Percentiles rank a stretch among this genome's conserved stretches.
Evolutionary conservation across 2,888 invertebrate genomes (phyloP).

Genomic region (Apantesis nais): DNA sequence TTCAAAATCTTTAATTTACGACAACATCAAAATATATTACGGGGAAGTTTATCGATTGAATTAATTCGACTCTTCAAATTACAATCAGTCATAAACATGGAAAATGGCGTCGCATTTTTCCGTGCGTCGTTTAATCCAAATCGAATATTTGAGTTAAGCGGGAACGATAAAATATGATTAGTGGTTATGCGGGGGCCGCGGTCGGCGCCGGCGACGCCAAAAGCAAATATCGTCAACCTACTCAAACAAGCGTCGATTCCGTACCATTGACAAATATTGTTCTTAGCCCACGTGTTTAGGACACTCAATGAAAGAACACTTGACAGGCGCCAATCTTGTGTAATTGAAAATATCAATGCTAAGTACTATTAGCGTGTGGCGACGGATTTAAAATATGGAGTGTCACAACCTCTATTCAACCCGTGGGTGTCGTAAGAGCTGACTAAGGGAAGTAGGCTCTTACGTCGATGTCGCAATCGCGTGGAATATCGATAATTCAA

Average conservation of each 20-base stretch:
- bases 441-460: no score
- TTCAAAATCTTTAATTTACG: constrained; percentile 28
- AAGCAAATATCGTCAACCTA: constrained; percentile 68
- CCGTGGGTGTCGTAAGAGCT: no score
- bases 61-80: constrained; percentile 43
- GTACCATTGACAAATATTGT: constrained; percentile 67
- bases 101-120: constrained; percentile 51
- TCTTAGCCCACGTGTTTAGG: constrained; percentile 51
- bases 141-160: constrained; percentile 72
- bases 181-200: constrained; percentile 67
- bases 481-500: no score
- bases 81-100: constrained; percentile 44
- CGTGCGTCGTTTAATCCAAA: constrained; percentile 71
- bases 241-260: constrained; percentile 61
- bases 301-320: constrained; percentile 31
- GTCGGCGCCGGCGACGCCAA: constrained; percentile 64
- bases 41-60: constrained; percentile 36
- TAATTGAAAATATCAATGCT: constrained; percentile 6
- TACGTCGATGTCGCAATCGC: no score
- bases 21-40: constrained; percentile 36
- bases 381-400: no score
- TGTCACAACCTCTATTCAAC: no score
- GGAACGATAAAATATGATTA: constrained; percentile 82
- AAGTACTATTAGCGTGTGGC: no score
- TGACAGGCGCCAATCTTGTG: constrained; percentile 16